Evolutionary conservation across 2,797 vertebrate genomes (phyloP).

Genomic region (Artibeus jamaicensis): DNA sequence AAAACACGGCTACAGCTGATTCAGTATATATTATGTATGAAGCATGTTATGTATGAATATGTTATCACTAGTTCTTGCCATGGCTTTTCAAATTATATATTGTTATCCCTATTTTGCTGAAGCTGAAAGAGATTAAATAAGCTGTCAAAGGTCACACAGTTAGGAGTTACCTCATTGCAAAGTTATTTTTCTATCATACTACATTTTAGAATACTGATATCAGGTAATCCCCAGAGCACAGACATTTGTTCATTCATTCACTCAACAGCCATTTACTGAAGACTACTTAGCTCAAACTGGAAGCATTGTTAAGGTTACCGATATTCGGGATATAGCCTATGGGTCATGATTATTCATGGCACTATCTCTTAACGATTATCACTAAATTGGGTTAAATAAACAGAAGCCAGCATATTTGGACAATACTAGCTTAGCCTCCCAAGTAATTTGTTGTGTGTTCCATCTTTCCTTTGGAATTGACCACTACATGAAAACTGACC

Average conservation of each 20-base stretch:
- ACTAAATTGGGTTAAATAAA: neutral
- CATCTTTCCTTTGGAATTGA: neutral
- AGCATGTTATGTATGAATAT: neutral
- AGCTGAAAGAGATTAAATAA: constrained; percentile 15
- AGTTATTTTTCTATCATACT: neutral
- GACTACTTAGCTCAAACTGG: neutral
- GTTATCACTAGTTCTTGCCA: neutral
- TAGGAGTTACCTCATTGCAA: neutral
- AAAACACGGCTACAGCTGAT: neutral
- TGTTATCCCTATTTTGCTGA: constrained; percentile 8
- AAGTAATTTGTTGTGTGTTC: constrained; percentile 14
- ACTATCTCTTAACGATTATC: neutral
- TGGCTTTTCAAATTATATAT: constrained; percentile 1
- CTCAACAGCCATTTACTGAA: neutral
- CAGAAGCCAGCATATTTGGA: neutral
- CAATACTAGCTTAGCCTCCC: neutral
- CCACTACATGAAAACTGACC: neutral
- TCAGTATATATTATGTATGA: neutral
- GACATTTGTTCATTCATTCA: constrained; percentile 4
- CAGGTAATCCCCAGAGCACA: neutral
- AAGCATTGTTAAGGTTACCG: neutral
- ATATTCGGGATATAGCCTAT: neutral
- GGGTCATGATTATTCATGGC: neutral
- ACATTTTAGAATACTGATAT: neutral
- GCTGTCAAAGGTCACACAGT: neutral